Percentiles rank a stretch among this genome's conserved stretches.
phyloP scores from a whole-genome alignment of 2,888 invertebrate species.

The Dendrolimus houi region DNA sequence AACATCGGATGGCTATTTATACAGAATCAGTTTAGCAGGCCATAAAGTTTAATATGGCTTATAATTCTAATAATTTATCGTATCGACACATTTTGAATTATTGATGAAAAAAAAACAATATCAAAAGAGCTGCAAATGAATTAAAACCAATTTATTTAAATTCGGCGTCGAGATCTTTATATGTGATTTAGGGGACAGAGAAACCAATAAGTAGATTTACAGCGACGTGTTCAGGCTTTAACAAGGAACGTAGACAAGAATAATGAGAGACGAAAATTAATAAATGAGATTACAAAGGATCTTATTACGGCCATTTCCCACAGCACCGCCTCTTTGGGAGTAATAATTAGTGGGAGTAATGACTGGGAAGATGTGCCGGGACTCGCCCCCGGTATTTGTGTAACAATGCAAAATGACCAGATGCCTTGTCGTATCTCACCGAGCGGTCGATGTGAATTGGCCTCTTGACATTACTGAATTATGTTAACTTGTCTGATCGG shows the following conservation, averaged over 20 bases:
- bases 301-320: constrained; percentile 57
- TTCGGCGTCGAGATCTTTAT: not conserved
- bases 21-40: too few relatives aligned
- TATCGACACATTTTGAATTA: too few relatives aligned
- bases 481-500: too few relatives aligned
- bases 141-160: too few relatives aligned
- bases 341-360: constrained; percentile 57
- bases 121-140: too few relatives aligned
- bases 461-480: too few relatives aligned
- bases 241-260: constrained; percentile 28
- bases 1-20: too few relatives aligned
- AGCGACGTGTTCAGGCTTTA: constrained; percentile 40
- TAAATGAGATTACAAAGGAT: constrained; percentile 55
- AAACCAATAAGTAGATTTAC: constrained; percentile 23
- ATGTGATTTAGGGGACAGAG: constrained; percentile 21
- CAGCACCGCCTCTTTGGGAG: constrained; percentile 38
- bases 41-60: too few relatives aligned
- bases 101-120: too few relatives aligned
- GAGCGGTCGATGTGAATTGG: too few relatives aligned
- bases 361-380: constrained; percentile 23
- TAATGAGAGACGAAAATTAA: constrained; percentile 40
- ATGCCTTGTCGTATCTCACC: not conserved
- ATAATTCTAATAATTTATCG: too few relatives aligned
- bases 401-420: not conserved
- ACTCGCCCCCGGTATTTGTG: constrained; percentile 5